These are phyloP conservation scores for Apotomis capreana DNA, from an alignment of 2,888 invertebrate genomes.

Conservation along the genomic window DNA sequence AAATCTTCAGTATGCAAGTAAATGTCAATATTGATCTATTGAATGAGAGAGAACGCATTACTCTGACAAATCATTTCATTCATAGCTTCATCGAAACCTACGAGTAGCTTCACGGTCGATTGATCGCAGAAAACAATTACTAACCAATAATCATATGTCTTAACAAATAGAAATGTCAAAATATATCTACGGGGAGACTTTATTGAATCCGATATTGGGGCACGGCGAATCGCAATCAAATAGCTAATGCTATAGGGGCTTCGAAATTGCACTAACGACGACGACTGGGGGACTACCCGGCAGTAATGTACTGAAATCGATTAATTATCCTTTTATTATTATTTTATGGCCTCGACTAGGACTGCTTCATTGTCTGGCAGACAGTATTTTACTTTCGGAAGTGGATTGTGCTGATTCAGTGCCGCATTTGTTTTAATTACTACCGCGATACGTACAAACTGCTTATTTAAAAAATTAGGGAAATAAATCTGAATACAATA, in stretches of 20 bases:
- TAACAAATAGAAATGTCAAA: constrained; percentile 77
- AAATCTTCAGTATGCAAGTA: too few species aligned
- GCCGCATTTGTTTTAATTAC: constrained; percentile 28
- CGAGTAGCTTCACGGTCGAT: constrained; percentile 26
- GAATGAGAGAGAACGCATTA: background rate
- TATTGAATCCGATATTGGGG: constrained; percentile 70
- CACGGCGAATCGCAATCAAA: constrained; percentile 67
- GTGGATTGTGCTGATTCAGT: constrained; percentile 25
- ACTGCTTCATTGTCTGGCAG: constrained; percentile 51
- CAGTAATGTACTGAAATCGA: constrained; percentile 79
- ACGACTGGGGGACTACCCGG: constrained; percentile 55
- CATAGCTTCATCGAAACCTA: background rate
- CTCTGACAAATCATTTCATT: background rate
- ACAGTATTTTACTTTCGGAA: constrained; percentile 42
- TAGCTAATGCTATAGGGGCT: constrained; percentile 65
- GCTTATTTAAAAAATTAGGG: too few species aligned
- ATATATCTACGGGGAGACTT: constrained; percentile 72
- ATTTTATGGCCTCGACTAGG: constrained; percentile 68
- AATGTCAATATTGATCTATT: too few species aligned
- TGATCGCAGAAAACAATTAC: constrained; percentile 64
- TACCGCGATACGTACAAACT: background rate
- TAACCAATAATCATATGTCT: constrained; percentile 72
- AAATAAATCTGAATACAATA: too few species aligned
- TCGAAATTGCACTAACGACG: constrained; percentile 63
- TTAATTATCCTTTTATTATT: constrained; percentile 82